Conservation (phyloP, 2,888 invertebrate genomes). For the Thyatira batis region DNA sequence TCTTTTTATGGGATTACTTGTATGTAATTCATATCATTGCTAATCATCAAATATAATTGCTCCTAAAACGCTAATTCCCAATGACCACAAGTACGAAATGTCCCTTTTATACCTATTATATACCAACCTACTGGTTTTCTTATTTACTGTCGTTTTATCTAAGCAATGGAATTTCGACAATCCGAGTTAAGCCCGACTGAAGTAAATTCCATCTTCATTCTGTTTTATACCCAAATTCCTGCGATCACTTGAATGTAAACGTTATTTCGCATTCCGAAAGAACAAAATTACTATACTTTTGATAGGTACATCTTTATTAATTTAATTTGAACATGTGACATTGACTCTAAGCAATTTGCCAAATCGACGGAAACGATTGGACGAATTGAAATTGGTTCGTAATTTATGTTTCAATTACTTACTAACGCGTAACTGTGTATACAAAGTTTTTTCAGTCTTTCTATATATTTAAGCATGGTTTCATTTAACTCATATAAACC, state of each 20-base stretch:
- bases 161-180: not conserved
- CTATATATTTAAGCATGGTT: too few species aligned
- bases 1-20: too few species aligned
- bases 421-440: not conserved
- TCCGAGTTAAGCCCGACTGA: not conserved
- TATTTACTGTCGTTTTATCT: not conserved
- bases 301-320: not conserved
- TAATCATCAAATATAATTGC: too few species aligned
- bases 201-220: not conserved
- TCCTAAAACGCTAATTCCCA: too few species aligned
- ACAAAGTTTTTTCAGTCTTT: too few species aligned
- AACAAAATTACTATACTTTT: not conserved
- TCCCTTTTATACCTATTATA: too few species aligned
- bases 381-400: constrained; percentile 11
- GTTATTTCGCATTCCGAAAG: not conserved
- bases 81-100: too few species aligned
- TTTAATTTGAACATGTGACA: constrained; percentile 7
- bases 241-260: not conserved
- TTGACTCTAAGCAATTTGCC: constrained; percentile 11
- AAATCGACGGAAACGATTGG: constrained; percentile 13
- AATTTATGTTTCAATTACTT: constrained; percentile 8
- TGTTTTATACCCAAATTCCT: not conserved
- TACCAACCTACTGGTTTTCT: not conserved
- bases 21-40: too few species aligned
- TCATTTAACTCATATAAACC: too few species aligned